Base-by-base conservation (phyloP, 2,113 vertebrate genomes). In the Scomber scombrus region DNA sequence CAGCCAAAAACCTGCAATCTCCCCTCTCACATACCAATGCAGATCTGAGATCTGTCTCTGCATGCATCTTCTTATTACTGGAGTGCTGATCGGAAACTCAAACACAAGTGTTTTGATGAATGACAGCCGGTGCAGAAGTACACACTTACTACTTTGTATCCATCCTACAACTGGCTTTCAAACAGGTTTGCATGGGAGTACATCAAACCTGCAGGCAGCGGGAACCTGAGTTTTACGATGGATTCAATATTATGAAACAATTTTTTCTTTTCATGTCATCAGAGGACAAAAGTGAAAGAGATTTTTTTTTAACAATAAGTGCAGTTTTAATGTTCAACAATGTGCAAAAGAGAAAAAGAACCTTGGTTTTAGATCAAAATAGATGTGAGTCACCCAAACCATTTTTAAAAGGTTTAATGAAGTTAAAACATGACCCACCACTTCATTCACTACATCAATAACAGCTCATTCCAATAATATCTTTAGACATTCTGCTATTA, bases 1-100 rank as follows among this genome's bases (percentile, higher is more conserved):
- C 66, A 81, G 82, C 75, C 82, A 85, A 71, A 81, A 80, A 77
- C 26, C 55, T 5, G 54, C 60, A 61, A 31, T 64, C 63, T 43
- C 45, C 46, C 34, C 49, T 60, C 74, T 82, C 87, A 85, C 93
- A 95, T 94, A 94, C 93, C 94, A 87, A 43, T 81, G 83, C 78
- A 71, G 74, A 88, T 81, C 71, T 81, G 16, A 82, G 88, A 93
- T 93, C 84, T 94, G 93, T 87, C 93, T 82, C 84, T 93, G 92
- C 94, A 91, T 62, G 92, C 71, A 86, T 82, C 58, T 55, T 52
- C 60, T 69, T 57, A 82, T 72, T 40, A 61, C 75, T 67, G 47
- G 64, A 80, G 71, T 55, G 72, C 51, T 75, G 65, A 46, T 15
- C 80, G 40, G 61, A 83, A 31, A 76, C 45, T 62, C 52, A 56